phyloP scores from a whole-genome alignment of 2,888 invertebrate genomes.

The Pseudoips prasinana region DNA sequence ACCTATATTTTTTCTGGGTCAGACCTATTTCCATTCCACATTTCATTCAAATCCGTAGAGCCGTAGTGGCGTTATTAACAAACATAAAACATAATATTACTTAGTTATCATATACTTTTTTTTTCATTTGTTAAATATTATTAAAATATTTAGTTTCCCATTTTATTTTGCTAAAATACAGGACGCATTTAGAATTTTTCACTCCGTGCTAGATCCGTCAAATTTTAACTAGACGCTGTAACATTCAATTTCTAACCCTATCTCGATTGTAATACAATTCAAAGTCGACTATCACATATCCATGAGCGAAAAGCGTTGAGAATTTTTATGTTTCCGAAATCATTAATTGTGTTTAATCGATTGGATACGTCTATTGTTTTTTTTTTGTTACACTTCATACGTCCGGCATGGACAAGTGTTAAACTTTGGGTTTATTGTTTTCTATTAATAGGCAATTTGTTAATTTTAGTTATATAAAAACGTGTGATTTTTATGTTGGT shows the following conservation, averaged over 20 bases:
- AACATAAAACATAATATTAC: too few relatives aligned
- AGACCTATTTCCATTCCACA: too few relatives aligned
- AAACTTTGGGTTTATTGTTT: slow-evolving; percentile 13
- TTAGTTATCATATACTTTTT: too few relatives aligned
- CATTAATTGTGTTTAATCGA: slow-evolving; percentile 52
- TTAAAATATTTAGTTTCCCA: too few relatives aligned
- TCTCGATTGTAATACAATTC: slow-evolving; percentile 26
- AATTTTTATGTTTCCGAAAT: slow-evolving; percentile 43
- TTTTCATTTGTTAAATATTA: too few relatives aligned
- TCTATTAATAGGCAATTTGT: slow-evolving; percentile 5
- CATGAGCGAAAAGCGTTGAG: slow-evolving; percentile 31
- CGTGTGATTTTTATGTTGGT: neutral
- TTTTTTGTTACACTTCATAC: slow-evolving; percentile 42
- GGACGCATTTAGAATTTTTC: slow-evolving; percentile 16
- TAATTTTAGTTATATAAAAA: neutral
- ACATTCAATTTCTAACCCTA: slow-evolving; percentile 22
- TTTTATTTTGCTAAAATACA: neutral
- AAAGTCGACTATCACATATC: slow-evolving; percentile 25
- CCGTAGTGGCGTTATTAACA: too few relatives aligned
- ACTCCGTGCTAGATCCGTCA: slow-evolving; percentile 19
- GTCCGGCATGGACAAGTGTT: slow-evolving; percentile 37
- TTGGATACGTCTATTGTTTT: slow-evolving; percentile 58
- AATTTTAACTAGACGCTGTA: slow-evolving; percentile 13
- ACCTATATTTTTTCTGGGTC: too few relatives aligned
- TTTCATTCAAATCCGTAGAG: too few relatives aligned